Evolutionary conservation across 2,888 invertebrate species (phyloP), one percentile per base, ranked within the genome.

Genomic region (Scaptomyza tumidula): DNA sequence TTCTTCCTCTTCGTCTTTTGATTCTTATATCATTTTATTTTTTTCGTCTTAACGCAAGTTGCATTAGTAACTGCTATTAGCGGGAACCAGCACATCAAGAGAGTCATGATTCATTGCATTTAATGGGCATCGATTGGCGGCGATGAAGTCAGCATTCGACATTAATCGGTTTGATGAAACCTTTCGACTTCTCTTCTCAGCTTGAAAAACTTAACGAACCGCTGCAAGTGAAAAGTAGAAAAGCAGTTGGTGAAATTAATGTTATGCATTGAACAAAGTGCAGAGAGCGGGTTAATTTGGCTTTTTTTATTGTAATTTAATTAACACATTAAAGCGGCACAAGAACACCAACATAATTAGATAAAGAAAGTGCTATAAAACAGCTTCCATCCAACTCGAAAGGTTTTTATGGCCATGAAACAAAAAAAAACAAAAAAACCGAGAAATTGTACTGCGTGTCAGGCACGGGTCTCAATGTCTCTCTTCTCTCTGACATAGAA

Each of bases 311-410:
- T 85, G 50, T 86, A 89, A 87, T 86, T 86, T 68, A 86, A 86
- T 86, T 88, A 86, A 86, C 75, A 80, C 86, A 87, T 76, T 71
- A 74, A 81, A 74, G 61, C 46, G 59, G 55, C 52, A 45, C 50
- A 81, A 84, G 79, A 81, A 81, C 76, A 84, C 76, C 73, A 59
- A 86, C 87, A 85, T 85, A 88, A 89, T 85, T 88, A 88, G 85
- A 64, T 59, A 62, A 85, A 85, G 89, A 89, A 87, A 89, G 86
- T 89, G 75, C 68, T 63, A 44, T 33, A 41, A 73, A 14, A 29
- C 6, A 29, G 9, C 53, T 50, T 67, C 54, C 58, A 33, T 78
- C 66, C 67, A 71, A 67, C 64, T 67, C 68, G 80, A 75, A 76
- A 75, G 56, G 14, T 39, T n/a, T n/a, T 37, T n/a, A 78, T 52